Evolutionary conservation across 2,888 invertebrate species (phyloP).

Genomic region (Caenorhabditis wallacei): DNA sequence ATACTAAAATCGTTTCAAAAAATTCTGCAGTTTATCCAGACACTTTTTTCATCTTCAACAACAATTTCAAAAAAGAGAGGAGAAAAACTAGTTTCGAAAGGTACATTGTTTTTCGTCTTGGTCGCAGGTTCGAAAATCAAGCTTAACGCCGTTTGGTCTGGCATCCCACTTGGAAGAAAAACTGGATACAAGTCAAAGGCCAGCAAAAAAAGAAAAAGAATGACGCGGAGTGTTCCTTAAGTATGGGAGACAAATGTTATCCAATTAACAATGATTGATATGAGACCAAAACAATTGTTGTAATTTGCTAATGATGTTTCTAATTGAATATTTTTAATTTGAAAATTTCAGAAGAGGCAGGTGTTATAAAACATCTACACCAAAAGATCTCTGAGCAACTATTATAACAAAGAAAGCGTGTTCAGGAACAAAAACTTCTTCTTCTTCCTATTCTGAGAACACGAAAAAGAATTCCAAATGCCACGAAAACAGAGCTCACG

Average conservation of each 20-base stretch:
- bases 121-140: neutral
- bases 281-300: too few relatives aligned
- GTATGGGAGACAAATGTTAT: too few relatives aligned
- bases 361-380: too few relatives aligned
- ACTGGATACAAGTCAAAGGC: neutral
- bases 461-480: neutral
- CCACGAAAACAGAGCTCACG: constrained; percentile 5
- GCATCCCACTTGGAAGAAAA: neutral
- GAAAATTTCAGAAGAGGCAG: too few relatives aligned
- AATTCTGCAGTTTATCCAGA: constrained; percentile 17
- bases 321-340: too few relatives aligned
- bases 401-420: neutral
- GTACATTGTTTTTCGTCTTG: neutral
- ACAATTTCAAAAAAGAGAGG: constrained; percentile 14
- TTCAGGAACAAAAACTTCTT: neutral
- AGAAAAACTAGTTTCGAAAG: constrained; percentile 14
- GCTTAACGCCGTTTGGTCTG: neutral
- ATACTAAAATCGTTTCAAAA: neutral
- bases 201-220: neutral
- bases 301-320: too few relatives aligned
- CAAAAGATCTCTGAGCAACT: too few relatives aligned
- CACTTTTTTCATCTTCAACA: constrained; percentile 5
- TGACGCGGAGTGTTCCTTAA: too few relatives aligned
- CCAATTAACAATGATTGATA: neutral
- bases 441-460: neutral